phyloP scores from a whole-genome alignment of 2,113 vertebrate species.

The Tricholaema leucomelas region DNA sequence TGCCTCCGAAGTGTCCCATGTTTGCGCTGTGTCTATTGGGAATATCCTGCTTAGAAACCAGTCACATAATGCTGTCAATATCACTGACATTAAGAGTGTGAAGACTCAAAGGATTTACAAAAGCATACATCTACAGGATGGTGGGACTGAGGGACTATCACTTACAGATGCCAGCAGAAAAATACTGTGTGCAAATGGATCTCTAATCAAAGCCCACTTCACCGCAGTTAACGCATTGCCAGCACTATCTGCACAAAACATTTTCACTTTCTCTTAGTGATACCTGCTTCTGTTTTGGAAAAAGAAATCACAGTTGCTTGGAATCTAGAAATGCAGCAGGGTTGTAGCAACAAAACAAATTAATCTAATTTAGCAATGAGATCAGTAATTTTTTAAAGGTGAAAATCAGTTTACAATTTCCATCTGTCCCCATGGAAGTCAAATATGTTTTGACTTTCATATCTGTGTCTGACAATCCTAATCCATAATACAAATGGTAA shows the following conservation, averaged over 20 bases:
- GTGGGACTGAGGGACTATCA: neutral
- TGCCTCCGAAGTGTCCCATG: neutral
- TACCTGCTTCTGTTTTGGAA: neutral
- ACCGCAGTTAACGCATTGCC: neutral
- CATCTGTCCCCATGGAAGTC: neutral
- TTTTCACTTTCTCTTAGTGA: neutral
- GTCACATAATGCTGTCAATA: neutral
- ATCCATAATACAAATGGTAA: neutral
- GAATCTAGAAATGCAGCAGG: slow-evolving; percentile 19
- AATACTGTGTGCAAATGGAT: neutral
- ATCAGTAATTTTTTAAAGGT: slow-evolving; percentile 14
- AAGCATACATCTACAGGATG: neutral
- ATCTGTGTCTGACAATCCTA: slow-evolving; percentile 23
- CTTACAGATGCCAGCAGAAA: neutral
- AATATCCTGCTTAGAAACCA: neutral
- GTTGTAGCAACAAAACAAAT: neutral
- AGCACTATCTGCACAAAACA: neutral
- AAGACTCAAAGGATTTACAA: neutral
- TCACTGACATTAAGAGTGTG: neutral
- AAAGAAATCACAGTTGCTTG: neutral
- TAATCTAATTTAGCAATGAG: neutral
- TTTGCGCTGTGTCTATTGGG: neutral
- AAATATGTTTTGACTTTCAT: slow-evolving; percentile 27
- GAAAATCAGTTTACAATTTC: slow-evolving; percentile 34
- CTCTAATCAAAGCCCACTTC: slow-evolving; percentile 2